Conservation (phyloP, 1,140 invertebrate species). For the Pectinophora gossypiella region DNA sequence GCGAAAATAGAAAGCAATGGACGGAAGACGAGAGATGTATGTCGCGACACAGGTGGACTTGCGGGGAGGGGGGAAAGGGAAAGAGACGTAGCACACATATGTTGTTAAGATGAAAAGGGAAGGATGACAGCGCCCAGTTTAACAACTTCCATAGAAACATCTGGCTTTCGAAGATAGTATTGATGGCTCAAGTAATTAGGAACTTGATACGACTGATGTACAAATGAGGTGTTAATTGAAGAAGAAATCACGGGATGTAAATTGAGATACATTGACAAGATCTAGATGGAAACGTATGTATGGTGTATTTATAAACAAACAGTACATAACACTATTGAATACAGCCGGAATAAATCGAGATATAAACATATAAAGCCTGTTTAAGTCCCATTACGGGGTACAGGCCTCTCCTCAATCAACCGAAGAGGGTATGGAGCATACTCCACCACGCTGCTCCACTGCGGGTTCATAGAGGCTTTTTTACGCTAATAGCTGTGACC, state of each 20-base stretch:
- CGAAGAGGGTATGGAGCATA: too few species aligned
- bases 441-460: too few species aligned
- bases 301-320: too few species aligned
- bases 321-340: too few species aligned
- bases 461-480: too few species aligned
- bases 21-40: constrained; percentile 57
- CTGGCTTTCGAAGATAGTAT: constrained; percentile 50
- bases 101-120: constrained; percentile 50
- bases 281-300: neutral
- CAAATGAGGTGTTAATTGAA: constrained; percentile 10
- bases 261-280: too few species aligned
- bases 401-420: too few species aligned
- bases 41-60: constrained; percentile 58
- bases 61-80: constrained; percentile 37
- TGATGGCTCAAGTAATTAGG: constrained; percentile 30
- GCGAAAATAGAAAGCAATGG: constrained; percentile 69
- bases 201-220: constrained; percentile 27
- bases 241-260: neutral
- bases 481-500: too few species aligned
- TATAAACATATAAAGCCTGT: too few species aligned
- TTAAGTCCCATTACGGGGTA: too few species aligned
- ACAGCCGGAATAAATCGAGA: too few species aligned
- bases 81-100: constrained; percentile 33
- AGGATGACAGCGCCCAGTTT: constrained; percentile 31
- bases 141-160: constrained; percentile 44